Evolutionary conservation across 1,140 invertebrate species (phyloP).

Genomic region (Acromyrmex echinatior): DNA sequence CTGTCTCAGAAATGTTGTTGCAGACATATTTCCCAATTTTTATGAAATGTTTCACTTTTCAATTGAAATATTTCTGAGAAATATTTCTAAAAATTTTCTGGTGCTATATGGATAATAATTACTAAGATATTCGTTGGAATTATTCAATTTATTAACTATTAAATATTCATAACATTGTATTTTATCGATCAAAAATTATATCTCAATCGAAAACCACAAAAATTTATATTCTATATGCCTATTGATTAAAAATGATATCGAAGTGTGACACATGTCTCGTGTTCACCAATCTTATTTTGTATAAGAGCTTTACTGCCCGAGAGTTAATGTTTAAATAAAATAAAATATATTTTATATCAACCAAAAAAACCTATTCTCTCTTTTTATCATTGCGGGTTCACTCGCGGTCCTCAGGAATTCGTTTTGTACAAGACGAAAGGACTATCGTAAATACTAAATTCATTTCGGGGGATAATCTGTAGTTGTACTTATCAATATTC

Average conservation of each 20-base stretch:
- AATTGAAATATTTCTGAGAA: too few species aligned
- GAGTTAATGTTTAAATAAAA: constrained; percentile 39
- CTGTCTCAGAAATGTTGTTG: too few species aligned
- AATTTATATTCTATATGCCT: background rate
- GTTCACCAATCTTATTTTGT: background rate
- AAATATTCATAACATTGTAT: constrained; percentile 2
- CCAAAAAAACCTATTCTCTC: background rate
- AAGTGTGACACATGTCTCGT: background rate
- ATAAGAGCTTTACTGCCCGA: background rate
- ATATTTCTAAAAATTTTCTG: too few species aligned
- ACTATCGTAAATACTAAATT: background rate
- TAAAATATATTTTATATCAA: constrained; percentile 56
- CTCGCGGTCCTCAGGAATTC: background rate
- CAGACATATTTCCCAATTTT: too few species aligned
- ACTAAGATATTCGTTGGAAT: background rate
- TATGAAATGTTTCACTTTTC: too few species aligned
- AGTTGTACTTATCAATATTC: background rate
- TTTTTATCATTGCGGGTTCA: background rate
- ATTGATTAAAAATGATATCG: background rate
- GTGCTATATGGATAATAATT: too few species aligned
- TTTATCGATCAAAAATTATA: constrained; percentile 1
- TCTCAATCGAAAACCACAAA: background rate
- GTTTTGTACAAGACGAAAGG: background rate
- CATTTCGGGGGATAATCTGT: constrained; percentile 6
- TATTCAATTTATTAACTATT: background rate